Evolutionary conservation across 2,797 vertebrate genomes (phyloP), one percentile per base, ranked within the genome.

Genomic region (Lerista edwardsae): DNA sequence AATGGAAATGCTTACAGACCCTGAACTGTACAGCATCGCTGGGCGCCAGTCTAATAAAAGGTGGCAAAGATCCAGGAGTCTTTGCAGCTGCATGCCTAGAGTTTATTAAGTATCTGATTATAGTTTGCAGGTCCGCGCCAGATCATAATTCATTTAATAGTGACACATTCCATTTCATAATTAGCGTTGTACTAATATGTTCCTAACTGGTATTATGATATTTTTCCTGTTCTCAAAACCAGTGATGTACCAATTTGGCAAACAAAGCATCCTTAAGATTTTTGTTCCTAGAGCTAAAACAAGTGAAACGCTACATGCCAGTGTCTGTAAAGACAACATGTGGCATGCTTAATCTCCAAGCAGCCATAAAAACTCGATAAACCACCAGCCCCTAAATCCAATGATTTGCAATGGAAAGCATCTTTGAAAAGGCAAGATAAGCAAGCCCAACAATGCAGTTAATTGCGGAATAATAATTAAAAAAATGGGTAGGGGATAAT

Each of bases 21-120:
- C 77, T 88, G 90, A 87, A 93, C 92, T 92, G 75, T 87, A 74
- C 87, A 39, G 36, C 0, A 65, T 94, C 94, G 91, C 95, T 91
- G 94, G 95, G 96, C 89, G 91, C 94, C 93, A 89, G 92, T 83
- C 68, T 94, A 94, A 95, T 94, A 95, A 94, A 96, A 93, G 77
- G 93, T 96, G 95, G 96, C 95, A 89, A 86, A 73, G 64, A 44
- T 96, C 95, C 96, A 96, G 93, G 87, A 95, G 90, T 83, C 87
- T 94, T 95, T 41, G 87, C 93, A 94, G 95, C 95, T 95, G 94
- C 95, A 92, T 91, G 95, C 93, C 95, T 94, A 93, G 87, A 92
- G 90, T 95, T 96, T 96, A 96, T 96, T 94, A 96, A 96, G 94
- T 93, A 95, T 95, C 94, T 95, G 94, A 95, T 93, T 96, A 88